Evolutionary conservation across 2,888 invertebrate species (phyloP).

Genomic region (Dasypogon diadema): DNA sequence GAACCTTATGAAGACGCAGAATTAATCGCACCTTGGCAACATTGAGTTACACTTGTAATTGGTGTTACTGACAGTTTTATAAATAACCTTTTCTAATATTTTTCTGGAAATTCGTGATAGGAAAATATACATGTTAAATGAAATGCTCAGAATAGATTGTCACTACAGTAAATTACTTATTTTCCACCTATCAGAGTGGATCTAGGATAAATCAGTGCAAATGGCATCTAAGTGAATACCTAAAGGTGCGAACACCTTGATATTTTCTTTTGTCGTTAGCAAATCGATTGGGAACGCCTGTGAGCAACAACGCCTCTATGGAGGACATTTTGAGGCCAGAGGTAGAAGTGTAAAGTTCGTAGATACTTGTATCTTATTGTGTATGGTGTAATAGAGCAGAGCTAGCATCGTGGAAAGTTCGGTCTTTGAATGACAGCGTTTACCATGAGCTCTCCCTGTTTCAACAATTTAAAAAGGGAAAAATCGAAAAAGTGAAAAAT

Average conservation of each 20-base stretch:
- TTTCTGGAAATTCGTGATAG: too few species aligned
- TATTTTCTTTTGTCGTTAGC: neutral
- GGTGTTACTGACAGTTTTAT: too few species aligned
- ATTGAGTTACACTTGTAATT: too few species aligned
- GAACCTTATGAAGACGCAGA: too few species aligned
- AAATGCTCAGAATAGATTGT: too few species aligned
- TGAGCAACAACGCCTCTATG: neutral
- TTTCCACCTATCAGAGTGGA: too few species aligned
- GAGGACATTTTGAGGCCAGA: neutral
- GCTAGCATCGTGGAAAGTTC: neutral
- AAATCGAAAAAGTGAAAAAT: slow-evolving; percentile 24
- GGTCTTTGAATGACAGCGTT: neutral
- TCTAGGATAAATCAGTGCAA: neutral
- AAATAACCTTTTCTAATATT: too few species aligned
- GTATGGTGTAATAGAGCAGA: neutral
- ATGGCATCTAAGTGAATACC: neutral
- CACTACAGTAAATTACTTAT: too few species aligned
- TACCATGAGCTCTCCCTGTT: neutral
- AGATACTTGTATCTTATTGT: slow-evolving; percentile 8
- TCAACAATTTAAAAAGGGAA: slow-evolving; percentile 5
- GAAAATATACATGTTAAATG: too few species aligned
- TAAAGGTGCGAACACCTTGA: neutral
- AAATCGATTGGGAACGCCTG: neutral
- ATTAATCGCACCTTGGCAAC: too few species aligned
- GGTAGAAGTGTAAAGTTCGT: neutral